These are phyloP conservation scores for Mimumesa dahlbomi DNA, from an alignment of 2,888 invertebrate genomes.

Conservation along the genomic window DNA sequence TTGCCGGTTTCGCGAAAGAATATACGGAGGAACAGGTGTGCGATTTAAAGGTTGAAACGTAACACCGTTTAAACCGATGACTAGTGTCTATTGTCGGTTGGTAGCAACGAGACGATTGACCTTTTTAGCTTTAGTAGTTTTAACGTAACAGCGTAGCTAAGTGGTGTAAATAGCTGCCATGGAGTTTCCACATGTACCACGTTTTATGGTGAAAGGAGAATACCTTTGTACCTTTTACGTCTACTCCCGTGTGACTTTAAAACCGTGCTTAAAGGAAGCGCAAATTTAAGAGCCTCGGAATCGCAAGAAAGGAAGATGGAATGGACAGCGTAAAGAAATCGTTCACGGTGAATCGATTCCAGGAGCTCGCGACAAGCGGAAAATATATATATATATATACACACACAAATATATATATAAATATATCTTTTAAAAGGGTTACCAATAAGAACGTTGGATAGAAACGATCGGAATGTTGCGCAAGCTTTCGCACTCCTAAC, in stretches of 20 bases:
- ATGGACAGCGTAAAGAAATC: constrained; percentile 31
- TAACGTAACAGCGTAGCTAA: constrained; percentile 53
- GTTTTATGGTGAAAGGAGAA: constrained; percentile 64
- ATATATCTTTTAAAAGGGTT: constrained; percentile 24
- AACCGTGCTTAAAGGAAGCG: constrained; percentile 38
- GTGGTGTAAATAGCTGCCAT: constrained; percentile 54
- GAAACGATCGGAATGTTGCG: constrained; percentile 17
- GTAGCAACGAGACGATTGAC: constrained; percentile 58
- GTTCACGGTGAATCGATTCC: constrained; percentile 49
- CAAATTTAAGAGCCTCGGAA: constrained; percentile 53
- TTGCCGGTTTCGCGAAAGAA: not conserved
- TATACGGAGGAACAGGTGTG: constrained; percentile 36
- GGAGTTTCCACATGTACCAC: constrained; percentile 37
- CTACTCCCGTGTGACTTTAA: constrained; percentile 24
- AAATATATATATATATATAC: too few species aligned
- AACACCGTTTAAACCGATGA: constrained; percentile 44
- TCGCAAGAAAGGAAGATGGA: constrained; percentile 13
- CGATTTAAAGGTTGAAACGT: constrained; percentile 51
- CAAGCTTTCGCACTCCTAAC: constrained; percentile 26
- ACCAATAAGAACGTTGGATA: not conserved
- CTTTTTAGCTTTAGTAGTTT: constrained; percentile 56
- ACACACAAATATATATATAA: too few species aligned
- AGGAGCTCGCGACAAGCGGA: constrained; percentile 31
- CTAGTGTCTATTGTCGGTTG: constrained; percentile 53
- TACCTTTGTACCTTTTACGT: constrained; percentile 61